A percentile compares a stretch with the other conserved stretches of the same genome.
Evolutionary conservation across 2,888 invertebrate genomes (phyloP).

Genomic region (Synanthedon myopaeformis): DNA sequence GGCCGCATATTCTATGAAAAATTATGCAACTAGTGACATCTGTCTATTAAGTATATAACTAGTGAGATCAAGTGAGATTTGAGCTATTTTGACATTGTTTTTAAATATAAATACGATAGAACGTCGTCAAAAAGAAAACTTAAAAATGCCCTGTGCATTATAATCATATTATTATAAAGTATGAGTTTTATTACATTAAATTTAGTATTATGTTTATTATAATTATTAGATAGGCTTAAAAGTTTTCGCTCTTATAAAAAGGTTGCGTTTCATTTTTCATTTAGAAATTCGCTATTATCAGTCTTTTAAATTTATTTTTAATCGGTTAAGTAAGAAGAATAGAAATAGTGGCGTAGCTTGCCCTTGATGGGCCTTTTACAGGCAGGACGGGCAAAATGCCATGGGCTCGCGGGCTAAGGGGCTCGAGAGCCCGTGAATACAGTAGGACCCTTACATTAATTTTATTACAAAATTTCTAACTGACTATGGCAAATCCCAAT

Average conservation of each 20-base stretch:
- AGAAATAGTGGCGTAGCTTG: neutral
- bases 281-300: slow-evolving; percentile 12
- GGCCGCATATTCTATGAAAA: no score
- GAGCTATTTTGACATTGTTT: no score
- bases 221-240: slow-evolving; percentile 11
- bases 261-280: slow-evolving; percentile 1
- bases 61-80: no score
- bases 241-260: slow-evolving; percentile 8
- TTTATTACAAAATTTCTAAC: neutral
- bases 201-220: slow-evolving; percentile 7
- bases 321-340: neutral
- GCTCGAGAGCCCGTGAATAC: no score
- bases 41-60: no score
- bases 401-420: no score
- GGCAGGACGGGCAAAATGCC: no score
- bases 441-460: no score
- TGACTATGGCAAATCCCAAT: neutral
- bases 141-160: neutral
- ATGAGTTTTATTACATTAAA: slow-evolving; percentile 3
- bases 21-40: no score
- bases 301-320: slow-evolving; percentile 9
- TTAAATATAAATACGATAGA: neutral
- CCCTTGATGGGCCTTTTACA: neutral
- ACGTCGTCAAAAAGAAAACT: neutral
- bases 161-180: no score